Evolutionary conservation across 2,888 invertebrate genomes (phyloP).

Genomic region (Pterostichus niger): DNA sequence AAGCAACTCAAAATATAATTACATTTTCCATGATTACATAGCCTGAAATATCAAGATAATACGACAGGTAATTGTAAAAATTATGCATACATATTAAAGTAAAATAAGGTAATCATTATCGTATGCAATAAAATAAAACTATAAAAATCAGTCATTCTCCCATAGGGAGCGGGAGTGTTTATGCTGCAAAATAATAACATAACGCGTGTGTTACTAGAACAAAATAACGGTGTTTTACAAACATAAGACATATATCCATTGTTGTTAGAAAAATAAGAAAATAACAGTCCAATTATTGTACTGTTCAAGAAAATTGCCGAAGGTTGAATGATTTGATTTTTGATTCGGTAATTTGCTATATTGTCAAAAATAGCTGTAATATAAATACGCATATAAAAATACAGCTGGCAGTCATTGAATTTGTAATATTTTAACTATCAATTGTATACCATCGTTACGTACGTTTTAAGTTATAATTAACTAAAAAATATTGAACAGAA

Average conservation of each 20-base stretch:
- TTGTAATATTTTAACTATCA: no score
- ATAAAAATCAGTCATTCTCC: conserved; percentile 5
- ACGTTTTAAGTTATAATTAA: no score
- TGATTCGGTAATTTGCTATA: no score
- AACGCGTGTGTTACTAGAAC: conserved; percentile 5
- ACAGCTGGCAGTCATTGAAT: no score
- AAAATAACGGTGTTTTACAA: conserved; percentile 35
- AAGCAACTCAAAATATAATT: conserved; percentile 17
- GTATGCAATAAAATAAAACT: conserved; percentile 5
- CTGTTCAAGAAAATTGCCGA: neutral
- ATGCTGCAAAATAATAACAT: conserved; percentile 21
- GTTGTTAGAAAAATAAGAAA: conserved; percentile 13
- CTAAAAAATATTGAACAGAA: no score
- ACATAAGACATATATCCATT: conserved; percentile 37
- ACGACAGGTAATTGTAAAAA: conserved; percentile 3
- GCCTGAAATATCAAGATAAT: conserved; percentile 39
- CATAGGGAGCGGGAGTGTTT: neutral
- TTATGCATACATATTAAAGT: neutral
- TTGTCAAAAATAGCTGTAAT: no score
- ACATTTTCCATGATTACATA: neutral
- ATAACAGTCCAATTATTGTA: conserved; percentile 32
- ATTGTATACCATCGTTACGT: no score
- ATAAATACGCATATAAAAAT: no score
- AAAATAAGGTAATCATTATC: neutral
- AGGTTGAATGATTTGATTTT: no score